Conservation (phyloP, 2,888 invertebrate species). For the Junonia oenone region DNA sequence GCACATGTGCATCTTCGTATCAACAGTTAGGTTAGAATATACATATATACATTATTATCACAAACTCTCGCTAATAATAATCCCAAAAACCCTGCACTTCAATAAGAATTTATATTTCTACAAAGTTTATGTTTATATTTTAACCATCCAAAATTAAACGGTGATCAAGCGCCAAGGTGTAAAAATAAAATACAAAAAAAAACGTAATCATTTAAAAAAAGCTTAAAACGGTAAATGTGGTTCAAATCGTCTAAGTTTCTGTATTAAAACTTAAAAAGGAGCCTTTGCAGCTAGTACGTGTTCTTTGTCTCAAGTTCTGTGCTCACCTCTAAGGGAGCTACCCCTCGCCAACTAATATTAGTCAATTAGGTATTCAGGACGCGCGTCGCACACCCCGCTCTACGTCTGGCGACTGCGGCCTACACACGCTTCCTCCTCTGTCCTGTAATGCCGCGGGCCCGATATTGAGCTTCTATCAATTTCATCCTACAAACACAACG, state of each 20-base stretch:
- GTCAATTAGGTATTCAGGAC: conserved; percentile 77
- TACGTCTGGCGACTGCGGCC: conserved; percentile 53
- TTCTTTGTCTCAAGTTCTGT: conserved; percentile 73
- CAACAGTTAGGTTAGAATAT: neutral
- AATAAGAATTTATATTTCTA: no score
- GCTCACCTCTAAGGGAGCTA: conserved; percentile 70
- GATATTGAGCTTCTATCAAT: conserved; percentile 35
- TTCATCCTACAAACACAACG: conserved; percentile 15
- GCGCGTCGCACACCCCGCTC: conserved; percentile 59
- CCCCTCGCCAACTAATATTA: conserved; percentile 72
- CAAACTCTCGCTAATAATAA: neutral
- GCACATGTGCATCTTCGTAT: neutral
- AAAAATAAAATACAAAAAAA: no score
- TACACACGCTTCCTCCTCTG: conserved; percentile 35
- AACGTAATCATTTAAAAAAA: conserved; percentile 17
- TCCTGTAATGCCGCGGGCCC: conserved; percentile 24
- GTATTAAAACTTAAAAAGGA: conserved; percentile 58
- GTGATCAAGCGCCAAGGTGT: no score
- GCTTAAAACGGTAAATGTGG: conserved; percentile 20
- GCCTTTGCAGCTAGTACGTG: conserved; percentile 64
- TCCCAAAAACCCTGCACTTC: no score
- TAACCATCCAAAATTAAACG: no score
- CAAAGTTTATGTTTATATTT: no score
- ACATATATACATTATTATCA: neutral
- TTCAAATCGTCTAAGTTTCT: conserved; percentile 31